phyloP scores from a whole-genome alignment of 1,140 invertebrate genomes.

The Drosophila nikananu region DNA sequence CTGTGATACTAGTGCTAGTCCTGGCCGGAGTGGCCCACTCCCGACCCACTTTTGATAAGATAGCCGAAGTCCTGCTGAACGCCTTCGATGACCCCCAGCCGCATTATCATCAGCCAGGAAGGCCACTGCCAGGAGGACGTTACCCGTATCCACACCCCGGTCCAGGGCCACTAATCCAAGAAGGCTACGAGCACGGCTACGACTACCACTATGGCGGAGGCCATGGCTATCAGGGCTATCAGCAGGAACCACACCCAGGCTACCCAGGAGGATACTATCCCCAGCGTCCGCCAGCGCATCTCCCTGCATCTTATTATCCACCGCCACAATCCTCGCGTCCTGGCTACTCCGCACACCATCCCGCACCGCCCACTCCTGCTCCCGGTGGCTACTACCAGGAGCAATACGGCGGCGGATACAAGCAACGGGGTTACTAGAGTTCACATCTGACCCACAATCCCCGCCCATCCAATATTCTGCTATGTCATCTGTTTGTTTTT shows the following conservation, averaged over 20 bases:
- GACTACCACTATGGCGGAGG: conserved; percentile 72
- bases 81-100: conserved; percentile 27
- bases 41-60: conserved; percentile 70
- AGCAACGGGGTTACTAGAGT: conserved; percentile 61
- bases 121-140: background rate
- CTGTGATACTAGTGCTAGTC: conserved; percentile 28
- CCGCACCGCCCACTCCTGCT: background rate
- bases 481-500: conserved; percentile 21
- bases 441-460: background rate
- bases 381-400: conserved; percentile 47
- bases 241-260: conserved; percentile 9
- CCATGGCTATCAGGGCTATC: conserved; percentile 30
- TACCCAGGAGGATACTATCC: conserved; percentile 43
- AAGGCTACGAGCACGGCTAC: conserved; percentile 67
- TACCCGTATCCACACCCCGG: conserved; percentile 14
- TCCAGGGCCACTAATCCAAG: conserved; percentile 55
- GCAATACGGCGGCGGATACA: conserved; percentile 52
- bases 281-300: conserved; percentile 11
- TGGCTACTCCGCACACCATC: conserved; percentile 35
- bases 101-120: conserved; percentile 25
- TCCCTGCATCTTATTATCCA: conserved; percentile 12
- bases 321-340: conserved; percentile 15
- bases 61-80: conserved; percentile 58
- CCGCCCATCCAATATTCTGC: conserved; percentile 1
- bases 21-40: conserved; percentile 17